Conservation (phyloP, 1,140 invertebrate genomes). For the Eriocheir sinensis region DNA sequence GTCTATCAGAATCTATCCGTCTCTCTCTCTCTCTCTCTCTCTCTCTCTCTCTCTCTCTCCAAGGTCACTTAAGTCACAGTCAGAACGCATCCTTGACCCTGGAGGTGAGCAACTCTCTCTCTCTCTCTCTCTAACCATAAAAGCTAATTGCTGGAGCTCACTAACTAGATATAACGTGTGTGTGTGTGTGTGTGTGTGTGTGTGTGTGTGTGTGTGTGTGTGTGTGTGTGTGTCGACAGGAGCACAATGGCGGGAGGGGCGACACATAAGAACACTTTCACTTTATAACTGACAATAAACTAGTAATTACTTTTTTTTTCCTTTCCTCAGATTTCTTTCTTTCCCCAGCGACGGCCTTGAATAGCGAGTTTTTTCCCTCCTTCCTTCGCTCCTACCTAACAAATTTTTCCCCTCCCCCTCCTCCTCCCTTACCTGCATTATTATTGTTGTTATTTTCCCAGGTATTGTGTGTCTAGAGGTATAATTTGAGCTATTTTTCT, state of each 20-base stretch:
- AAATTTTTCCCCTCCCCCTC: neutral
- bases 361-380: too few species aligned
- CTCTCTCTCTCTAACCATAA: neutral
- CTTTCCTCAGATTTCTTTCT: too few species aligned
- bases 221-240: neutral
- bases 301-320: neutral
- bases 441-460: neutral
- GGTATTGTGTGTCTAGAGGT: too few species aligned
- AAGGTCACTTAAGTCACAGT: neutral
- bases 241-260: neutral
- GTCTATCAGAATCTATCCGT: neutral
- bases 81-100: neutral
- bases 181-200: neutral
- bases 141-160: neutral
- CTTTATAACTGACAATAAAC: neutral
- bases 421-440: neutral
- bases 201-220: slow-evolving; percentile 19
- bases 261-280: neutral
- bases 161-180: neutral
- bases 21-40: neutral
- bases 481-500: too few species aligned
- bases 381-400: too few species aligned
- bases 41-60: too few species aligned
- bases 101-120: neutral
- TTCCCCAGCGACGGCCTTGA: too few species aligned